Evolutionary conservation across 2,888 invertebrate genomes (phyloP).

Genomic region (Sinhomidia bicolor): DNA sequence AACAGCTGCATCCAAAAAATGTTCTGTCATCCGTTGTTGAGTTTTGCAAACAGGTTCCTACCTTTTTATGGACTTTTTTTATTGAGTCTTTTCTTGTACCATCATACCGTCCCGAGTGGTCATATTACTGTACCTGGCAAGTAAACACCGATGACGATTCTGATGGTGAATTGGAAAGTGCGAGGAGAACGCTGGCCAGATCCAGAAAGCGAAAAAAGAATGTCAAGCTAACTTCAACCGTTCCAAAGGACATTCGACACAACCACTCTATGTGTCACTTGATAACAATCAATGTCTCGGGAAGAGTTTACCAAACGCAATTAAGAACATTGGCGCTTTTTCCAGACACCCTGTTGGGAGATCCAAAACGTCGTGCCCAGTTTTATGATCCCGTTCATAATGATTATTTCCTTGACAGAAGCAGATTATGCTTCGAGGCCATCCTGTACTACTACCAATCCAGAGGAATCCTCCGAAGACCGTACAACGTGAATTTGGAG

Average conservation of each 20-base stretch:
- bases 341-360: constrained; percentile 73
- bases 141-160: neutral
- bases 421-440: constrained; percentile 69
- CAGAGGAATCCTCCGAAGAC: constrained; percentile 64
- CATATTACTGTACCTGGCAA: constrained; percentile 29
- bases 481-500: constrained; percentile 67
- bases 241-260: constrained; percentile 51
- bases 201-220: constrained; percentile 11
- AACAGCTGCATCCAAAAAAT: constrained; percentile 4
- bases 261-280: constrained; percentile 64
- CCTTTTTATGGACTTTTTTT: constrained; percentile 40
- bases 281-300: constrained; percentile 71
- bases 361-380: constrained; percentile 32
- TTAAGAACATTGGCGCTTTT: constrained; percentile 61
- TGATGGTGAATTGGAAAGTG: neutral
- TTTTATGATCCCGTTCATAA: constrained; percentile 59
- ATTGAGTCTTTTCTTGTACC: constrained; percentile 58
- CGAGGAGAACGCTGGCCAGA: neutral
- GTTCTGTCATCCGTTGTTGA: neutral
- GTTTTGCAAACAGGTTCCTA: constrained; percentile 30
- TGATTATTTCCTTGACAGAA: constrained; percentile 75
- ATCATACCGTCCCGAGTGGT: constrained; percentile 57
- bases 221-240: neutral
- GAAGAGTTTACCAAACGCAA: constrained; percentile 62
- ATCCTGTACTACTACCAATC: constrained; percentile 76